Conservation (phyloP, 2,113 vertebrate species). For the Microcebus lehilahytsara region DNA sequence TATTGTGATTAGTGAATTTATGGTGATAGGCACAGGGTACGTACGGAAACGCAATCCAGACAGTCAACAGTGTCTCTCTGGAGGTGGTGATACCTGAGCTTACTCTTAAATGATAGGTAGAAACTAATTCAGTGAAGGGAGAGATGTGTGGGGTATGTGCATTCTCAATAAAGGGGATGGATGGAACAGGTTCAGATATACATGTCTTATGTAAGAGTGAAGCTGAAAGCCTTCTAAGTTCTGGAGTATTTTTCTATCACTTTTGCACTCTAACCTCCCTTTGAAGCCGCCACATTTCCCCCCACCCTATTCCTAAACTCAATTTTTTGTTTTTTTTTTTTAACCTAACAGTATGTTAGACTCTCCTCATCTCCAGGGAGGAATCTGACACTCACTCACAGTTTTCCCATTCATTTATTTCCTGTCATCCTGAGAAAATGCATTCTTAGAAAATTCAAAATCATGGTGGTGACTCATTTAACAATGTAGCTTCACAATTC, state of each 20-base stretch:
- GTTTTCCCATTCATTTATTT: neutral
- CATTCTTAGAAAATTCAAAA: neutral
- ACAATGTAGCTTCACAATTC: neutral
- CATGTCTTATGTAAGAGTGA: neutral
- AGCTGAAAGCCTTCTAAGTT: neutral
- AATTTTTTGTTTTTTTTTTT: neutral
- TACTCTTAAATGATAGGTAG: neutral
- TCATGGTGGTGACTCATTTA: neutral
- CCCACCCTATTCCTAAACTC: neutral
- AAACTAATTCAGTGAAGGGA: neutral
- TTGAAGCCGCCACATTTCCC: neutral
- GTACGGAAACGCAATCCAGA: neutral
- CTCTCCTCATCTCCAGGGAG: neutral
- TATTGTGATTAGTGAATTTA: neutral
- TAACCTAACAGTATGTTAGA: neutral
- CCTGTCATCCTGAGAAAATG: neutral
- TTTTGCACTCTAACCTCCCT: neutral
- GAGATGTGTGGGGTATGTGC: neutral
- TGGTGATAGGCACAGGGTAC: neutral
- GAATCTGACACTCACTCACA: neutral
- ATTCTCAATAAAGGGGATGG: neutral
- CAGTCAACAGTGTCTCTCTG: neutral
- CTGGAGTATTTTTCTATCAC: neutral
- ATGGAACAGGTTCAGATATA: neutral
- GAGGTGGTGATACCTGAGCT: neutral